These are phyloP conservation scores for Dascillus cervinus DNA, from an alignment of 2,888 invertebrate species.

Conservation along the genomic window DNA sequence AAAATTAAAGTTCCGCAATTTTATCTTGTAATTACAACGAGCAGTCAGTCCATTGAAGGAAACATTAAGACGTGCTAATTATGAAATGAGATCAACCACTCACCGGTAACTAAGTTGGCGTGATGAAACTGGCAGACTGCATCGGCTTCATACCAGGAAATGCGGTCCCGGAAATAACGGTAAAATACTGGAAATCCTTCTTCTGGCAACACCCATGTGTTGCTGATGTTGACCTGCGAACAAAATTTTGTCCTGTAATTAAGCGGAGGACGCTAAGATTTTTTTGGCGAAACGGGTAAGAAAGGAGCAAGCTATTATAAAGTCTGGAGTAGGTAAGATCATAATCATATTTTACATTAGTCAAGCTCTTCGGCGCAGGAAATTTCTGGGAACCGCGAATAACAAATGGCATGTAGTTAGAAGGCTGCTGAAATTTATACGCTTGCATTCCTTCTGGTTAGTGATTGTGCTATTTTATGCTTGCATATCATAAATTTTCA, in stretches of 20 bases:
- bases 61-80: slow-evolving; percentile 5
- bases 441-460: slow-evolving; percentile 14
- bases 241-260: too few species aligned
- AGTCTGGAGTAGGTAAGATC: too few species aligned
- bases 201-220: slow-evolving; percentile 74
- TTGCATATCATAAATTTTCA: too few species aligned
- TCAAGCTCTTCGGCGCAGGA: slow-evolving; percentile 14
- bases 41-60: too few species aligned
- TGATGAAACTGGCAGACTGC: slow-evolving; percentile 79
- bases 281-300: too few species aligned
- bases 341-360: slow-evolving; percentile 22
- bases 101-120: slow-evolving; percentile 73
- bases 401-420: slow-evolving; percentile 17
- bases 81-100: slow-evolving; percentile 29
- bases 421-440: slow-evolving; percentile 17
- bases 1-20: too few species aligned
- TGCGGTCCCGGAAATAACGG: slow-evolving; percentile 75
- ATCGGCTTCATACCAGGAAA: slow-evolving; percentile 79
- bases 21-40: too few species aligned
- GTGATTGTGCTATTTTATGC: too few species aligned
- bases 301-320: too few species aligned
- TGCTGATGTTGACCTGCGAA: slow-evolving; percentile 71
- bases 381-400: slow-evolving; percentile 17
- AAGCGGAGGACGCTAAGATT: too few species aligned
- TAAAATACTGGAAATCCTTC: slow-evolving; percentile 76